These are phyloP conservation scores for Erythrocercus mccallii DNA, from an alignment of 2,113 vertebrate species.

Conservation along the genomic window DNA sequence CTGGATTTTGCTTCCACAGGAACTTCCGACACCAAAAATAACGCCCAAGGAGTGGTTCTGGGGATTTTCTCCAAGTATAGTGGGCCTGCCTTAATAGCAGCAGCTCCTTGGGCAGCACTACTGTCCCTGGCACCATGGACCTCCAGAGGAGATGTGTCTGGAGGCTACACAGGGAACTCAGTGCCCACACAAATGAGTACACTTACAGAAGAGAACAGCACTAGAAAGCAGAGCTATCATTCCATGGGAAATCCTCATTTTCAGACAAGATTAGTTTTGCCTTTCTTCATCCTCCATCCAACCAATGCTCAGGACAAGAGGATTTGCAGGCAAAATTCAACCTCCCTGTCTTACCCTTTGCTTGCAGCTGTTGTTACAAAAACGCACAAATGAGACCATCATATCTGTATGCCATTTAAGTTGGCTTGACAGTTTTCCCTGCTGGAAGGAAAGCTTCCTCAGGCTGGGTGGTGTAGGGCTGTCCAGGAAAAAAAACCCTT, in stretches of 20 bases:
- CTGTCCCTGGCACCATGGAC: accelerated
- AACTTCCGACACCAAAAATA: not conserved
- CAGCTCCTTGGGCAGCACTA: not conserved
- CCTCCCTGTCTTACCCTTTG: not conserved
- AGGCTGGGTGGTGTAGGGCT: not conserved
- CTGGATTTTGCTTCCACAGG: not conserved
- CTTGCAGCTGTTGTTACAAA: not conserved
- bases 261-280: not conserved
- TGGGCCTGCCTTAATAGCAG: not conserved
- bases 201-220: not conserved
- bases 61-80: not conserved
- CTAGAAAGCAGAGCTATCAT: not conserved
- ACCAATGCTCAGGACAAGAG: not conserved
- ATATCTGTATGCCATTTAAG: not conserved
- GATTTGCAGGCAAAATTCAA: not conserved
- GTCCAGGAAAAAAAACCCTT: not conserved
- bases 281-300: not conserved
- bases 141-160: not conserved
- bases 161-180: not conserved
- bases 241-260: not conserved
- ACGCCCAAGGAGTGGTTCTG: not conserved
- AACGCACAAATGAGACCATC: not conserved
- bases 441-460: not conserved
- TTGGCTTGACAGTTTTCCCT: not conserved
- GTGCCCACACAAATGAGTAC: not conserved